These are phyloP conservation scores for Semotilus atromaculatus DNA, from an alignment of 2,797 vertebrate genomes.

Conservation along the genomic window DNA sequence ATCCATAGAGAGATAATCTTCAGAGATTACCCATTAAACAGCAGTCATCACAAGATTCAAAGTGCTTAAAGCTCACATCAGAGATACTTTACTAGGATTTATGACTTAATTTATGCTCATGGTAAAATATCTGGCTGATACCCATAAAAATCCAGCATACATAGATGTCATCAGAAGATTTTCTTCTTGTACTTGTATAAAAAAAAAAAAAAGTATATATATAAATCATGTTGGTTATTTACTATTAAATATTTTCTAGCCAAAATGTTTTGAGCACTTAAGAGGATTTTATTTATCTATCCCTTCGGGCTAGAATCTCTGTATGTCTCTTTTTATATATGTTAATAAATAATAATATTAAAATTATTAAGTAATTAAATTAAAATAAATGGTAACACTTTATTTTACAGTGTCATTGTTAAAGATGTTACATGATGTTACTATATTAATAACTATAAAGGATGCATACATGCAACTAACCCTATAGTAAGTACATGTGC, in stretches of 20 bases:
- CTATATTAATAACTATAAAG: too few species aligned
- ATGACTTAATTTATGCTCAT: constrained; percentile 76
- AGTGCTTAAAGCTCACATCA: constrained; percentile 72
- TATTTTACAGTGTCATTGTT: too few species aligned
- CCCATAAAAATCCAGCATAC: constrained; percentile 81
- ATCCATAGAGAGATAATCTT: constrained; percentile 81
- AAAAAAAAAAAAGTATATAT: constrained; percentile 29
- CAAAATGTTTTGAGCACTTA: constrained; percentile 78
- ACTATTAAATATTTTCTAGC: constrained; percentile 74
- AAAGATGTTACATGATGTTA: too few species aligned
- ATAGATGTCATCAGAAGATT: constrained; percentile 74
- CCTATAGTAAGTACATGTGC: too few species aligned
- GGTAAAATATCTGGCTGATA: constrained; percentile 82
- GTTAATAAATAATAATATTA: too few species aligned
- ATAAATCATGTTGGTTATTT: constrained; percentile 73
- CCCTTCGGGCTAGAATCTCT: constrained; percentile 44
- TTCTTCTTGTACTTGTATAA: constrained; percentile 61
- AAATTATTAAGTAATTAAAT: too few species aligned
- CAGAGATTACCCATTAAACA: constrained; percentile 82
- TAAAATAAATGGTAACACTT: too few species aligned
- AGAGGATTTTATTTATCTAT: constrained; percentile 76
- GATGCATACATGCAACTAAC: too few species aligned
- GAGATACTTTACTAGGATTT: constrained; percentile 83
- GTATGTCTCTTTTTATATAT: neutral
- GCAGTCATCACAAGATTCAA: constrained; percentile 81